Percentiles rank a stretch among this genome's conserved stretches.
Evolutionary conservation across 2,113 vertebrate genomes (phyloP).

Genomic region (Haemorhous mexicanus): DNA sequence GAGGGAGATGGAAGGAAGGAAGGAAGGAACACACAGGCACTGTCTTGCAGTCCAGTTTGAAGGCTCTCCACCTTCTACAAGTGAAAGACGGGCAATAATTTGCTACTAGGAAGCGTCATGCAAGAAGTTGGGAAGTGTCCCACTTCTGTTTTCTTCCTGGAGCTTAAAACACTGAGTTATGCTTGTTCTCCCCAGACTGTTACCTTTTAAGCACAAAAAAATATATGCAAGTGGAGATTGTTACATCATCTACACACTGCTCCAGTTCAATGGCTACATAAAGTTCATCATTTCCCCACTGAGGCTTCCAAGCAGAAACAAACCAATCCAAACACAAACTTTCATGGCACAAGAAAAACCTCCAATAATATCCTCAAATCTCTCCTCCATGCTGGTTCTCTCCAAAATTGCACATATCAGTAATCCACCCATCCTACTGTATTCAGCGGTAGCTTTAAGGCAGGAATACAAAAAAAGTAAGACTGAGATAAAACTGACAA

Average conservation of each 20-base stretch:
- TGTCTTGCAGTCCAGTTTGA: neutral
- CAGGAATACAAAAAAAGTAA: neutral
- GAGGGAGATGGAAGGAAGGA: neutral
- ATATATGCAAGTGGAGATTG: neutral
- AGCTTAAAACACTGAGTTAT: neutral
- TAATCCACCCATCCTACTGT: neutral
- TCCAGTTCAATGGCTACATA: neutral
- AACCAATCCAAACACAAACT: neutral
- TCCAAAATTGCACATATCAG: neutral
- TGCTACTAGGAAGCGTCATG: neutral
- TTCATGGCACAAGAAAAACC: fast-evolving
- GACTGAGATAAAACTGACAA: neutral
- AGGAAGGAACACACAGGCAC: neutral
- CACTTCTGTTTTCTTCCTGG: neutral
- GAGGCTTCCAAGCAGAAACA: neutral
- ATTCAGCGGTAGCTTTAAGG: neutral
- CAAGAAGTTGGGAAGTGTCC: neutral
- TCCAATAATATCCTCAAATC: neutral
- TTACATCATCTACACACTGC: neutral
- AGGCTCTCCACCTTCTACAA: neutral
- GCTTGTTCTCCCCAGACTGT: neutral
- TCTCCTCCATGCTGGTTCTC: neutral
- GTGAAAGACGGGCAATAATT: neutral
- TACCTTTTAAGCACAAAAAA: neutral
- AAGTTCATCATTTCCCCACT: neutral